Percentiles rank a stretch among this genome's conserved stretches.
These are phyloP conservation scores for Eospalax fontanierii DNA, from an alignment of 2,797 vertebrate genomes.

Conservation along the genomic window DNA sequence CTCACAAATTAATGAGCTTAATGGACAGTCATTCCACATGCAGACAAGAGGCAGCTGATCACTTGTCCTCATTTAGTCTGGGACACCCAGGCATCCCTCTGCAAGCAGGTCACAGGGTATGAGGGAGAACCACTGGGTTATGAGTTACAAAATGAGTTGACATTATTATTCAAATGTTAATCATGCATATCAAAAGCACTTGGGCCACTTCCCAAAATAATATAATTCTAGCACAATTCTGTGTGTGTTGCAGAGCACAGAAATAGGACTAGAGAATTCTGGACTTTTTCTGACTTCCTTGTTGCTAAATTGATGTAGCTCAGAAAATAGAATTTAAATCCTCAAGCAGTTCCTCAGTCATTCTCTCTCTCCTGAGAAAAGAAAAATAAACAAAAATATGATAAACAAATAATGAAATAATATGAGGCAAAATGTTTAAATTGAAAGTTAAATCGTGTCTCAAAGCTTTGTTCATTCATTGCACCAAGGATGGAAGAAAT, in stretches of 20 bases:
- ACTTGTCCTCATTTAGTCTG: not conserved
- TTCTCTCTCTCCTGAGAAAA: not conserved
- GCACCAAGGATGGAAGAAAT: not conserved
- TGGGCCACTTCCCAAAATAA: constrained; percentile 74
- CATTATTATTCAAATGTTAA: constrained; percentile 79
- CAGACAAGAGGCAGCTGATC: constrained; percentile 24
- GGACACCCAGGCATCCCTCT: not conserved
- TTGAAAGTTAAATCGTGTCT: not conserved
- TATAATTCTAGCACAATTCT: constrained; percentile 32
- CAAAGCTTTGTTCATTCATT: not conserved
- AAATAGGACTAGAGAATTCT: not conserved
- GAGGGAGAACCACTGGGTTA: not conserved
- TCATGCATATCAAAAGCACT: constrained; percentile 47
- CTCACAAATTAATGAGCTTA: constrained; percentile 85
- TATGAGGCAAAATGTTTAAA: not conserved
- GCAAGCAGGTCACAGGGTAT: not conserved
- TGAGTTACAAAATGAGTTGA: constrained; percentile 67
- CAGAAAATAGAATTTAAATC: not conserved
- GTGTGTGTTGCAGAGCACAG: not conserved
- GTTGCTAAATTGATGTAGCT: not conserved
- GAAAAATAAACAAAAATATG: not conserved
- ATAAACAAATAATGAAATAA: not conserved
- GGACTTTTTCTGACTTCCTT: not conserved
- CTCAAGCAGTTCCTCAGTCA: accelerated
- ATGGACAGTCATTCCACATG: constrained; percentile 65